Conservation (phyloP, 2,888 invertebrate species). For the Pristionchus entomophagus region DNA sequence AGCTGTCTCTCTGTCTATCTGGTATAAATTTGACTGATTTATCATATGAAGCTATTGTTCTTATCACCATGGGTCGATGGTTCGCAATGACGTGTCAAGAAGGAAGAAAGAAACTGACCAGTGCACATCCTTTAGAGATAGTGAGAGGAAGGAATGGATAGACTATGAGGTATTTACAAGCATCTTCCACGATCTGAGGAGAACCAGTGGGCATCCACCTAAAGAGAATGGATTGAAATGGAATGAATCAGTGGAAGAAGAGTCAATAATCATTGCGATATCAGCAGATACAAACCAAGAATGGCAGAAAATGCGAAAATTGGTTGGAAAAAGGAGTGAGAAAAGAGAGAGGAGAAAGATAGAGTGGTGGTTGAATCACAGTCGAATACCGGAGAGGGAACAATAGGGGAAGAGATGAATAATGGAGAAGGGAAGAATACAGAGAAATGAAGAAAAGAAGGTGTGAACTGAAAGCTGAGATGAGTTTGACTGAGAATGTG, state of each 20-base stretch:
- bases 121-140: neutral
- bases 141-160: conserved; percentile 45
- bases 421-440: conserved; percentile 3
- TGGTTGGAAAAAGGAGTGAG: neutral
- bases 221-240: neutral
- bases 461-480: neutral
- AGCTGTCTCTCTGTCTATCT: too few relatives aligned
- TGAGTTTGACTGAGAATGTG: neutral
- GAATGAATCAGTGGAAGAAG: neutral
- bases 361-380: conserved; percentile 9
- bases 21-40: too few relatives aligned
- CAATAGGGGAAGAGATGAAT: conserved; percentile 4
- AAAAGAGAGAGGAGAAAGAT: neutral
- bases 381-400: conserved; percentile 1
- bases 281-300: too few relatives aligned
- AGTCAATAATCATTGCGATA: neutral
- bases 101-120: conserved; percentile 3
- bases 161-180: conserved; percentile 37
- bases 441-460: neutral
- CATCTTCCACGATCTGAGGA: conserved; percentile 2
- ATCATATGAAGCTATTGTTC: too few relatives aligned
- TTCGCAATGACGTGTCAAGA: too few relatives aligned
- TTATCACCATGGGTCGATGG: too few relatives aligned
- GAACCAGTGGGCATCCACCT: conserved; percentile 12
- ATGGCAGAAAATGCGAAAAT: neutral